Evolutionary conservation across 2,888 invertebrate species (phyloP).

Genomic region (Drosophila nigritarsus): DNA sequence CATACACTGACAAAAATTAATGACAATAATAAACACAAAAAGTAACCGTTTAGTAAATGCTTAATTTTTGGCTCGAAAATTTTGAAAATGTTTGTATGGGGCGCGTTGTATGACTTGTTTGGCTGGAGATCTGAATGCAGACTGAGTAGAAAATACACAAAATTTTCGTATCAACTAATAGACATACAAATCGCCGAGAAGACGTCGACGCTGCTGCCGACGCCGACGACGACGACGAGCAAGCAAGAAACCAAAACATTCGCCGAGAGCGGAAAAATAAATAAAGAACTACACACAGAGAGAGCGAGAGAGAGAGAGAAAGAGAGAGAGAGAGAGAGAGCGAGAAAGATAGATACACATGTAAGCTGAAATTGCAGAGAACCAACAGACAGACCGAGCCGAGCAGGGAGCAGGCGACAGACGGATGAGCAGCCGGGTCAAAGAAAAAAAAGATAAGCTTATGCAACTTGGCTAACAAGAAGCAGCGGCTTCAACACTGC

Average conservation of each 20-base stretch:
- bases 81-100: slow-evolving; percentile 11
- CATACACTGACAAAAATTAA: background rate
- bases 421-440: slow-evolving; percentile 11
- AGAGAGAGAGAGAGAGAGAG: slow-evolving; percentile 11
- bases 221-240: slow-evolving; percentile 34
- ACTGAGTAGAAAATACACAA: slow-evolving; percentile 81
- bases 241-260: slow-evolving; percentile 52
- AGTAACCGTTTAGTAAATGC: slow-evolving; percentile 3
- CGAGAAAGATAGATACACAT: slow-evolving; percentile 20
- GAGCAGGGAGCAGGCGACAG: slow-evolving; percentile 9
- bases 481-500: slow-evolving; percentile 40
- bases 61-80: slow-evolving; percentile 10
- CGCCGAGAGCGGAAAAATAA: slow-evolving; percentile 30
- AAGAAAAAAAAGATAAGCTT: slow-evolving; percentile 68
- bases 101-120: slow-evolving; percentile 66
- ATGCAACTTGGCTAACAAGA: slow-evolving; percentile 68
- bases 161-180: slow-evolving; percentile 73
- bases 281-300: slow-evolving; percentile 19
- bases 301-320: slow-evolving; percentile 11
- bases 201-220: slow-evolving; percentile 16
- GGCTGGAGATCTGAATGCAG: slow-evolving; percentile 81
- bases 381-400: slow-evolving; percentile 21
- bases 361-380: slow-evolving; percentile 35
- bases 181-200: slow-evolving; percentile 65
- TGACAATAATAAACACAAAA: slow-evolving; percentile 7